Evolutionary conservation across 2,888 invertebrate species (phyloP).

Genomic region (Xanthia togata): DNA sequence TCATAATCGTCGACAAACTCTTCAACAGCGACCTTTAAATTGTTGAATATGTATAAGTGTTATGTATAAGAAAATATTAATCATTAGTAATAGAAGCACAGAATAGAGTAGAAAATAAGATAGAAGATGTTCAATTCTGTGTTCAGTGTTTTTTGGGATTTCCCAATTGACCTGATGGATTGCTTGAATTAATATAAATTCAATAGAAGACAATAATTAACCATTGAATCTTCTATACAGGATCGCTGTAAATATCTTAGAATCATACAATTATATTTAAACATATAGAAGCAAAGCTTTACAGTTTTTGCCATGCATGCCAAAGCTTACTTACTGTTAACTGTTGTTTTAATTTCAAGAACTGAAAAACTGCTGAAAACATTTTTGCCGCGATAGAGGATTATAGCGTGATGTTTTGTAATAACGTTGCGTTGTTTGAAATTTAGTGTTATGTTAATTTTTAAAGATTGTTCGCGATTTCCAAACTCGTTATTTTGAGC

Average conservation of each 20-base stretch:
- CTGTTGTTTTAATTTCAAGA: constrained; percentile 44
- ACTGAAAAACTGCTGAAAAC: constrained; percentile 52
- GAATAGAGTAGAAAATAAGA: constrained; percentile 31
- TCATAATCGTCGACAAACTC: constrained; percentile 93
- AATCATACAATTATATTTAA: constrained; percentile 25
- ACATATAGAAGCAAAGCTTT: constrained; percentile 76
- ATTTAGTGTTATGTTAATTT: constrained; percentile 69
- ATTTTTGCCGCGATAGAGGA: constrained; percentile 67
- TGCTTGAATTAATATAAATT: not conserved
- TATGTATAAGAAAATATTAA: constrained; percentile 26
- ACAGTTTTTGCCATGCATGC: constrained; percentile 74
- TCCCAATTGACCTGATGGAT: constrained; percentile 2
- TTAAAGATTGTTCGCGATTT: constrained; percentile 51
- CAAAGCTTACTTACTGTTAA: constrained; percentile 65
- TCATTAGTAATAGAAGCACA: constrained; percentile 26
- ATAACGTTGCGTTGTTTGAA: constrained; percentile 59
- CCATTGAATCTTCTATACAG: constrained; percentile 42
- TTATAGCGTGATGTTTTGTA: constrained; percentile 64
- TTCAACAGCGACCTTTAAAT: constrained; percentile 85
- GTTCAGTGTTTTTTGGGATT: constrained; percentile 16
- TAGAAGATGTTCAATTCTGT: constrained; percentile 21
- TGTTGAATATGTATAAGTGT: constrained; percentile 67
- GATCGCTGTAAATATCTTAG: constrained; percentile 38
- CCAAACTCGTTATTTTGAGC: constrained; percentile 64
- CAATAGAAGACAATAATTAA: constrained; percentile 1